Percentiles rank a stretch among this genome's conserved stretches.
Evolutionary conservation across 2,888 invertebrate genomes (phyloP).

Genomic region (Drosophila picticornis): DNA sequence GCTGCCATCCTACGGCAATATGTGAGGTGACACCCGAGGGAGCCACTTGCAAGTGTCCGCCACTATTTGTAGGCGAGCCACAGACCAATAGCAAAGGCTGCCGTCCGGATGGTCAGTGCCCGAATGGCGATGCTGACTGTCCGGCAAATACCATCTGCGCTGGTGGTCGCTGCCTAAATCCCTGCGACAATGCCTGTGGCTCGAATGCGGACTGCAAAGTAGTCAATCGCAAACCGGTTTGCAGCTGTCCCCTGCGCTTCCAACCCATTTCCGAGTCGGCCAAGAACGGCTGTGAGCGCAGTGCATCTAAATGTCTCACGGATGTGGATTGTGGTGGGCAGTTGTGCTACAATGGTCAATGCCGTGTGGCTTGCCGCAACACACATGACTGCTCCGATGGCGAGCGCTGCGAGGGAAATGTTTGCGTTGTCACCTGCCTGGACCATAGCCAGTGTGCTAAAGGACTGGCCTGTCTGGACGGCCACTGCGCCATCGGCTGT

Average conservation of each 20-base stretch:
- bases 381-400: slow-evolving; percentile 92
- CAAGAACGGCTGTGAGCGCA: slow-evolving; percentile 90
- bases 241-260: slow-evolving; percentile 92
- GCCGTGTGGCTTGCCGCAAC: slow-evolving; percentile 92
- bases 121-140: slow-evolving; percentile 90
- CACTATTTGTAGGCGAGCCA: slow-evolving; percentile 90
- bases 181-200: slow-evolving; percentile 93
- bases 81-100: slow-evolving; percentile 90
- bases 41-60: slow-evolving; percentile 92
- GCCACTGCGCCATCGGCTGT: slow-evolving; percentile 93
- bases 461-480: slow-evolving; percentile 92
- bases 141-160: slow-evolving; percentile 91
- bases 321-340: slow-evolving; percentile 93
- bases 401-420: slow-evolving; percentile 91
- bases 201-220: slow-evolving; percentile 92
- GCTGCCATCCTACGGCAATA: slow-evolving; percentile 92
- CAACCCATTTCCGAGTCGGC: slow-evolving; percentile 88
- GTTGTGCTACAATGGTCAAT: slow-evolving; percentile 93
- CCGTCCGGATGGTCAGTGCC: slow-evolving; percentile 91
- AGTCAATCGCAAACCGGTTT: slow-evolving; percentile 91
- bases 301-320: slow-evolving; percentile 88
- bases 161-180: slow-evolving; percentile 90
- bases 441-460: slow-evolving; percentile 92
- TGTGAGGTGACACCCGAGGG: slow-evolving; percentile 90
- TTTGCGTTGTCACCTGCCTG: slow-evolving; percentile 92